These are phyloP conservation scores for Spermophilus dauricus DNA, from an alignment of 2,113 vertebrate species.

Conservation along the genomic window DNA sequence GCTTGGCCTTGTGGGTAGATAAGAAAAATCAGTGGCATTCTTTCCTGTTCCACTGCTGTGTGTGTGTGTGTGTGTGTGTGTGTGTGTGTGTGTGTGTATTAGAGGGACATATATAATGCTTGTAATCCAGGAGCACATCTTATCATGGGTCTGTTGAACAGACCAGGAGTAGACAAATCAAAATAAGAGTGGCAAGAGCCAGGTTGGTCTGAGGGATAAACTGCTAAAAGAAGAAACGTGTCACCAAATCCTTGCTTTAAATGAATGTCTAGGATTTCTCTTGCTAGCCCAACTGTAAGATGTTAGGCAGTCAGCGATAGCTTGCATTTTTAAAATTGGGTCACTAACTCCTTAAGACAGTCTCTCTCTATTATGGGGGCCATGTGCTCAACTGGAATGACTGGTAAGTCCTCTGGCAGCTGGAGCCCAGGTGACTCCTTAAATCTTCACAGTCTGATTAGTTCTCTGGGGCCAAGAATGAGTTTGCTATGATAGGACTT, in stretches of 20 bases:
- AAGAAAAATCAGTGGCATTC: not conserved
- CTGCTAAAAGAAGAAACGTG: conserved; percentile 28
- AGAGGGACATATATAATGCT: not conserved
- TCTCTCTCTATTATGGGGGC: not conserved
- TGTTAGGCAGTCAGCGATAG: not conserved
- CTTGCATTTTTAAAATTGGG: not conserved
- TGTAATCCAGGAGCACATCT: not conserved
- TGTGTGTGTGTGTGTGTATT: conserved; percentile 44
- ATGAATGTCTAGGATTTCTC: not conserved
- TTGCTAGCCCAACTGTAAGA: not conserved
- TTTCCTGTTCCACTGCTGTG: not conserved
- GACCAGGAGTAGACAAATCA: not conserved
- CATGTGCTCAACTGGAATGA: not conserved
- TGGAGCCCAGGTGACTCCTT: not conserved
- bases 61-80: not conserved
- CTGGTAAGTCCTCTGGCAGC: not conserved
- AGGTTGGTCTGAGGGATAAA: not conserved
- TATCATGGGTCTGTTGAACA: not conserved
- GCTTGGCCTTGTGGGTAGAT: not conserved
- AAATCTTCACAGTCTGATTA: not conserved
- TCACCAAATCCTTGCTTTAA: conserved; percentile 36
- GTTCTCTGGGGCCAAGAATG: not conserved
- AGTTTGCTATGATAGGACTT: not conserved
- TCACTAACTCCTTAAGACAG: not conserved
- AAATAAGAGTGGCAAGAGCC: not conserved